Evolutionary conservation across 2,113 vertebrate species (phyloP).

Genomic region (Tetrax tetrax): DNA sequence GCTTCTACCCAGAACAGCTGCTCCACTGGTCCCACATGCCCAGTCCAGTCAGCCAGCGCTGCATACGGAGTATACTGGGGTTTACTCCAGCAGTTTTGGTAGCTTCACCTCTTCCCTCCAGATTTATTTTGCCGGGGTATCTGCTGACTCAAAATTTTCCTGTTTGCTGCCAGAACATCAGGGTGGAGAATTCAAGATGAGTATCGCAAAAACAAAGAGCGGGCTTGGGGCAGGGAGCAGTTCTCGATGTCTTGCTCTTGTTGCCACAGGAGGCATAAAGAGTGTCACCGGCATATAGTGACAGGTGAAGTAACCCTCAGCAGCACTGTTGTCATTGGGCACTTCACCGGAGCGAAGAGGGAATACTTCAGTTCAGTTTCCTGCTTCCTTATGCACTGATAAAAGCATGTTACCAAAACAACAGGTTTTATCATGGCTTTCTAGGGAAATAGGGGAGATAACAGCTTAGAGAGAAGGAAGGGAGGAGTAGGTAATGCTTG

Average conservation of each 20-base stretch:
- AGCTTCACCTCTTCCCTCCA: background rate
- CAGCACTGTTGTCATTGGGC: background rate
- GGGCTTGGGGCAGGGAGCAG: background rate
- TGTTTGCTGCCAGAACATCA: background rate
- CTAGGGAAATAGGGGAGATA: background rate
- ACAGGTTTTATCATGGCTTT: background rate
- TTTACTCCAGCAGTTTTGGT: background rate
- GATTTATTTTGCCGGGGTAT: background rate
- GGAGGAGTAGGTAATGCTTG: background rate
- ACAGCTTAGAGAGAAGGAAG: background rate
- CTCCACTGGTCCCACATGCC: background rate
- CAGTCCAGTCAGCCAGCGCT: background rate
- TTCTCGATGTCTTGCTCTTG: background rate
- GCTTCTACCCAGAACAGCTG: background rate
- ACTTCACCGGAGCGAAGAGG: background rate
- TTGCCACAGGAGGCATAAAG: background rate
- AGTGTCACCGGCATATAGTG: background rate
- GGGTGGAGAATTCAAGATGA: background rate
- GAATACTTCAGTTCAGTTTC: background rate
- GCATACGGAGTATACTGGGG: accelerated
- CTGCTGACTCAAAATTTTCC: background rate
- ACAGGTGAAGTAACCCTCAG: background rate
- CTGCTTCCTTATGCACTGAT: background rate
- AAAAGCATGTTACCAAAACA: background rate
- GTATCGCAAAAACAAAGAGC: background rate